Evolutionary conservation across 1,140 invertebrate genomes (phyloP), one percentile per base, ranked within the genome.

Genomic region (Dreissena polymorpha): DNA sequence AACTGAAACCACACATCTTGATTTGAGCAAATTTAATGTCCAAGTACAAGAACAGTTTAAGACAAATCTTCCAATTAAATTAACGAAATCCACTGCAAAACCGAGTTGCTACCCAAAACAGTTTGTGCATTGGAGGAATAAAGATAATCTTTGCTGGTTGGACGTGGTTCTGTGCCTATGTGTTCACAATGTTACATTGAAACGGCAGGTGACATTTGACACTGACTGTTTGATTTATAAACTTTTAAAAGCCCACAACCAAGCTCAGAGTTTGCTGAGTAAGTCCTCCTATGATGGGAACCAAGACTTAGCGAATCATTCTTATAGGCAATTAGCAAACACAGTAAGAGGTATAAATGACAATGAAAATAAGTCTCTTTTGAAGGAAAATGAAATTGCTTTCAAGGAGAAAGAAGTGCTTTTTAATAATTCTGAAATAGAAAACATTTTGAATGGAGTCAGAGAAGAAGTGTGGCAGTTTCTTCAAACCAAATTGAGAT

Each of bases 141-240:
- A 88, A 69, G 91, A 92, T 68, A 90, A 90, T 25, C 79, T 92
- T 55, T 92, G 91, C 77, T 92, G 91, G 91, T 81, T 92, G 70
- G 91, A 92, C 85, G 91, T 92, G 0, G 86, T 91, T 8, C 79
- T 92, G 3, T 90, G 88, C 65, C 77, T 92, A 51, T 72, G 90
- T 21, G 90, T 89, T 25, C 88, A 91, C 79, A 90, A 88, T 79
- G 81, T 84, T 53, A 86, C 87, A 10, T 39, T 91, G 27, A 81
- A 83, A 39, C 69, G 83, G 8, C 18, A 85, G 10, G 68, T 88
- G 64, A 69, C 25, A 13, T 68, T 81, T 64, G 50, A 87, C 18
- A 64, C 85, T 25, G 64, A 79, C 13, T 86, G 85, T 29, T 71
- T 91, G 1, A 78, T 92, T 3, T 84, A 81, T 53, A 90, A 86